Base-by-base conservation (phyloP, 2,797 vertebrate genomes). In the Apodemus agrarius region DNA sequence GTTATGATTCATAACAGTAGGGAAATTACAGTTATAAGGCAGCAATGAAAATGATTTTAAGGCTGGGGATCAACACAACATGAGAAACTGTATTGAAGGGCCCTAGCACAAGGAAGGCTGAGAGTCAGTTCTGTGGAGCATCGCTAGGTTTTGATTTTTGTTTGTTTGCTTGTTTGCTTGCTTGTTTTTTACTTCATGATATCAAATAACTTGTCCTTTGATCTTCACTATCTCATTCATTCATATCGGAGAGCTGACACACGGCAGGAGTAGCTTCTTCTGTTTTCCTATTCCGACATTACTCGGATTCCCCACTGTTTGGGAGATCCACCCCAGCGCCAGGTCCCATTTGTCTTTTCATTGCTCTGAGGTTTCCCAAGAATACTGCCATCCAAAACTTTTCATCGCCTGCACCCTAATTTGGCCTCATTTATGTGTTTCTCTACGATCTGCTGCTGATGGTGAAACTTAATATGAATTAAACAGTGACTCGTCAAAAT, bases 351-450 rank as follows among this genome's bases (percentile, higher is more conserved):
- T 80, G 3, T 26, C 69, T 94, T 92, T 82, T 91, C 43, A 52
- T 65, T 76, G 19, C 37, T 94, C 13, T 80, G 57, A 88, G 12
- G 78, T 84, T 95, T 91, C 24, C 96, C 89, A 84, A 17, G 31
- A 49, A 78, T 93, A 85, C 69, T 84, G 78, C 22, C 52, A 6
- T 0, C 11, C 91, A 80, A 17, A 67, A 24, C 61, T 95, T 90
- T 5, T 89, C 31, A 65, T 69, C 88, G 12, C 65, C 37, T 61
- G 19, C 52, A 34, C 24, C 49, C n/a, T 90, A 75, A 81, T 94
- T 95, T 85, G 94, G 54, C 37, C 90, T 69, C 80, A 69, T 72
- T 85, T 84, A 84, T 57, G 84, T 74, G 46, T 89, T 76, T 79
- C 37, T 95, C 21, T 89, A 37, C 17, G 63, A 75, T 88, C 78